Evolutionary conservation across 1,140 invertebrate genomes (phyloP), one percentile per base, ranked within the genome.

Genomic region (Chironomus striatipennis): DNA sequence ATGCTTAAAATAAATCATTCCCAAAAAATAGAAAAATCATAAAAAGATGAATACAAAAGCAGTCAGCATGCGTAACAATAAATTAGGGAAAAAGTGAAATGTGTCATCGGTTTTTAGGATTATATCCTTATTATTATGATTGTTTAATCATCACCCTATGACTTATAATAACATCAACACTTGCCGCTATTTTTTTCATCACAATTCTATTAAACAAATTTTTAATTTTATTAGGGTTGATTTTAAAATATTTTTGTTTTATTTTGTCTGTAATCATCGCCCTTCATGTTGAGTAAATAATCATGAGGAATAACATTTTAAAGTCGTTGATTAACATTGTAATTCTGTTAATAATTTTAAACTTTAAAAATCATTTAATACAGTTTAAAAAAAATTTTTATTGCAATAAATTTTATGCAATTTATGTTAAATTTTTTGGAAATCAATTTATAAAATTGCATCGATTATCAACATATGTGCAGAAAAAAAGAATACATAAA

Each of bases 121-220:
- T 70, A 70, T 57, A 57, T 57, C 12, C 47, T 57, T 57, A 57
- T 57, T 57, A 57, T 34, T 57, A 57, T 57, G 12, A 57, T 70
- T 70, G 65, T 70, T 70, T 70, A 70, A 70, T 70, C 20, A 70
- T 18, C 65, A 70, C 65, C 65, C 65, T 18, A 70, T 70, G 65
- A 70, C 65, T 12, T 18, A 18, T 70, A 70, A 70, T 20, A 70
- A 70, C 20, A 70, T 70, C 20, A 21, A 70, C 65, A 70, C 65
- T 70, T 70, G 65, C 65, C 20, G 65, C 65, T 20, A 70, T 20
- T 18, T 18, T 4, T n/a, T n/a, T n/a, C n/a, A n/a, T n/a, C n/a
- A n/a, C n/a, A 67, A 17, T 67, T 70, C 18, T 70, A 70, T 70
- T 7, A 2, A 57, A 12, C n/a, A 12, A 57, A 12, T 57, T 57